These are phyloP conservation scores for Ganaspis brasiliensis DNA, from an alignment of 2,888 invertebrate species.

Conservation along the genomic window DNA sequence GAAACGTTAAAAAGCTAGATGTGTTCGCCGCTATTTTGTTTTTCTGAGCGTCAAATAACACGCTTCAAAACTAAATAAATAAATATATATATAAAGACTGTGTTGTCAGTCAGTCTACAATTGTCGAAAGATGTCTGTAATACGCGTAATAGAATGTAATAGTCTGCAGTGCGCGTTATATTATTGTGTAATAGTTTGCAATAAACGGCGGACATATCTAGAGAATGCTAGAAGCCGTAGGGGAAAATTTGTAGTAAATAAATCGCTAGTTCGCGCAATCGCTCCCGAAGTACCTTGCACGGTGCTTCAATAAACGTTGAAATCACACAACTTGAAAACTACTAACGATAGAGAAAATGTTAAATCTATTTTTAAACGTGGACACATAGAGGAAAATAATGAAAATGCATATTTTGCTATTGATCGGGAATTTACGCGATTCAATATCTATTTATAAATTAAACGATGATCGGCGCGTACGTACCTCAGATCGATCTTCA, in stretches of 20 bases:
- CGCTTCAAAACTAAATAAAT: neutral
- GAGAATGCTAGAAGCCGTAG: neutral
- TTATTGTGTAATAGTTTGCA: too few species aligned
- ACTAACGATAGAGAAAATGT: conserved; percentile 76
- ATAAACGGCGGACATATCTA: neutral
- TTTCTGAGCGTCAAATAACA: neutral
- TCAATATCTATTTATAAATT: conserved; percentile 53
- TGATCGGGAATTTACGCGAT: conserved; percentile 65
- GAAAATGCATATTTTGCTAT: conserved; percentile 76
- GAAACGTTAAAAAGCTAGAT: neutral
- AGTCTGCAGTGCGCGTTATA: too few species aligned
- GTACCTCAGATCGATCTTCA: conserved; percentile 79
- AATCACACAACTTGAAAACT: conserved; percentile 71
- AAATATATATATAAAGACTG: too few species aligned
- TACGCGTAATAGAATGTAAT: too few species aligned
- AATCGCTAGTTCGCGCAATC: conserved; percentile 39
- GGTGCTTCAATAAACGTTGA: conserved; percentile 62
- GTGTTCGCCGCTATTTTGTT: conserved; percentile 9
- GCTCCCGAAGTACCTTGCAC: conserved; percentile 37
- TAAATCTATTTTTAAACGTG: conserved; percentile 79
- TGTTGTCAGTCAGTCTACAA: too few species aligned
- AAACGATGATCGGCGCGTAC: conserved; percentile 74
- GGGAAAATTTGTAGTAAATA: conserved; percentile 39
- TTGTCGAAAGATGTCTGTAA: neutral
- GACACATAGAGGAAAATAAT: conserved; percentile 68